A percentile compares a stretch with the other conserved stretches of the same genome.
phyloP scores from a whole-genome alignment of 2,113 vertebrate genomes.

The Orcinus orca region DNA sequence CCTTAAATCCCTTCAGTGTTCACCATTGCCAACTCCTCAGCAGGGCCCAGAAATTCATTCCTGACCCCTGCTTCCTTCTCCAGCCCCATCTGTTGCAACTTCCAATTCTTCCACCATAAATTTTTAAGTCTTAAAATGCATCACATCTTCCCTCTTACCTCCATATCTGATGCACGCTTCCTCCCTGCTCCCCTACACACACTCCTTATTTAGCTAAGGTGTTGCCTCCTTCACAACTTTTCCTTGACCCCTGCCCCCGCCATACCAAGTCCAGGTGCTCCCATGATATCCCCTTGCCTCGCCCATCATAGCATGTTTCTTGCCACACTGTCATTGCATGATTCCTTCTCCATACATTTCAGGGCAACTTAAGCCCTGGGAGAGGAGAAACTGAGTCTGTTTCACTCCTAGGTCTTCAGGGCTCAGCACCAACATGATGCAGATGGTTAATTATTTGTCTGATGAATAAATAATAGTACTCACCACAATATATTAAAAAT shows the following conservation, averaged over 20 bases:
- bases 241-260: background rate
- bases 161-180: background rate
- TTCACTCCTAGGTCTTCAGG: background rate
- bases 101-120: background rate
- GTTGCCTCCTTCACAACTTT: background rate
- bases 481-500: background rate
- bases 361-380: background rate
- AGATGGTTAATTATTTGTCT: background rate
- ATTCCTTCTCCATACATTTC: background rate
- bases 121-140: background rate
- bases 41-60: background rate
- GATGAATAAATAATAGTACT: background rate
- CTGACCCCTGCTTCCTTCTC: background rate
- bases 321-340: background rate
- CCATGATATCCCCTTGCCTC: background rate
- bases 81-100: background rate
- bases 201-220: background rate
- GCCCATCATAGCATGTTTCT: background rate
- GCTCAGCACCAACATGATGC: background rate
- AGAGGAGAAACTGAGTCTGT: background rate
- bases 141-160: background rate
- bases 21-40: background rate
- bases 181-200: background rate
- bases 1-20: background rate
- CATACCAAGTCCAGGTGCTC: background rate